Conservation (phyloP, 2,888 invertebrate genomes). For the Caenorhabditis sp. region DNA sequence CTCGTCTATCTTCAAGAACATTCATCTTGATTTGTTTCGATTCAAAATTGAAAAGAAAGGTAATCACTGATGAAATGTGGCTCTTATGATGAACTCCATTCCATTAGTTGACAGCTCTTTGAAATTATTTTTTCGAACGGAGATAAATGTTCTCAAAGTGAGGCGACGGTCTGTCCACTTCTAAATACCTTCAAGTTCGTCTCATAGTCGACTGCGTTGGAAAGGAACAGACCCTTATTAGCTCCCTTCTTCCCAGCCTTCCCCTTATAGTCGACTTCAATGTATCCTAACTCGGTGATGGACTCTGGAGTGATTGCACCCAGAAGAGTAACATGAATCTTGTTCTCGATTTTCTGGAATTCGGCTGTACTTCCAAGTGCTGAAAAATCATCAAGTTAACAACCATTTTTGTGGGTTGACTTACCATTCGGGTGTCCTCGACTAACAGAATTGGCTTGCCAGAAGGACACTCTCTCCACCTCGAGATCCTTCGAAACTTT, state of each 20-base stretch:
- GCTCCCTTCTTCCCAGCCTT: constrained; percentile 14
- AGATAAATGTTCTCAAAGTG: no score
- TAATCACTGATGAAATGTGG: no score
- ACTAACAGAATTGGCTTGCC: not conserved
- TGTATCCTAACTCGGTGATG: constrained; percentile 17
- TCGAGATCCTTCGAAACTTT: constrained; percentile 21
- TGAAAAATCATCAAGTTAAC: not conserved
- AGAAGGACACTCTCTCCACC: constrained; percentile 12
- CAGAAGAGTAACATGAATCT: constrained; percentile 15
- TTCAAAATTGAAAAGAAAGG: no score
- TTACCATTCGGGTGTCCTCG: not conserved
- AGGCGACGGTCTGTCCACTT: no score
- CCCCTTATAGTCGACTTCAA: constrained; percentile 25
- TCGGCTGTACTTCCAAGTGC: not conserved
- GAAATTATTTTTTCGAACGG: no score
- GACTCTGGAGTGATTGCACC: not conserved
- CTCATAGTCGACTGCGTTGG: not conserved
- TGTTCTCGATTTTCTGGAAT: not conserved
- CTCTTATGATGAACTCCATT: no score
- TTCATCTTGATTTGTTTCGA: no score
- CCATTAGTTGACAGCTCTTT: no score
- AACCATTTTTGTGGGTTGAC: not conserved
- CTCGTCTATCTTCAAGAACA: no score
- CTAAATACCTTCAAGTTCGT: constrained; percentile 25
- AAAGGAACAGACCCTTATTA: constrained; percentile 17